Evolutionary conservation across 2,113 vertebrate genomes (phyloP).

Genomic region (Felis chaus): DNA sequence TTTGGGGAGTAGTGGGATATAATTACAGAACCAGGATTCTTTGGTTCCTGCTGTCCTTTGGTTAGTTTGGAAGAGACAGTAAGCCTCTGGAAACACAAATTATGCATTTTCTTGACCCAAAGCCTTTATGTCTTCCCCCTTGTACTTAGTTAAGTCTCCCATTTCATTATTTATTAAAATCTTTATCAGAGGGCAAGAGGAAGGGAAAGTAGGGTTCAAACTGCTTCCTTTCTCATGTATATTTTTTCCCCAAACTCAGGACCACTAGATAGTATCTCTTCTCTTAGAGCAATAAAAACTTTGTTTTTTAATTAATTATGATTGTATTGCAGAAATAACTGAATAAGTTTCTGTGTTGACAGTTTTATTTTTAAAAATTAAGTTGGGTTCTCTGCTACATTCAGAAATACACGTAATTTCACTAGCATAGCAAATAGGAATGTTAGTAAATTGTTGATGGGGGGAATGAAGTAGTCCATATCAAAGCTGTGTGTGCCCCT

Average conservation of each 20-base stretch:
- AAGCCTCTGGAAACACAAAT: not conserved
- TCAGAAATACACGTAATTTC: slow-evolving; percentile 9
- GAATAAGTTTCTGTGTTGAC: not conserved
- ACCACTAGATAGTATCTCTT: not conserved
- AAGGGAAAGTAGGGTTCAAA: not conserved
- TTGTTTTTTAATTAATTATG: not conserved
- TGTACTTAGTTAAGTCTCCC: not conserved
- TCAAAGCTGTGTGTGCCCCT: not conserved
- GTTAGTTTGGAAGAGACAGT: slow-evolving; percentile 33
- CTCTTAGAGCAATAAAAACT: not conserved
- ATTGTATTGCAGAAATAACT: slow-evolving; percentile 32
- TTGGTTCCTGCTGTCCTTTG: not conserved
- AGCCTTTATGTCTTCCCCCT: not conserved
- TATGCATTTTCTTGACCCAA: not conserved
- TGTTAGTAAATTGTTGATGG: not conserved
- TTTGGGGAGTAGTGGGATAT: not conserved
- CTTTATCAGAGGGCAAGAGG: not conserved
- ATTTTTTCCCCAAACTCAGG: not conserved
- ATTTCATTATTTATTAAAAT: slow-evolving; percentile 40
- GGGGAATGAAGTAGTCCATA: not conserved
- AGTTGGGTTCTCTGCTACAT: not conserved
- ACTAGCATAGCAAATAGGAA: not conserved
- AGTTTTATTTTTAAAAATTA: slow-evolving; percentile 23
- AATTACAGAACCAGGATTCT: not conserved
- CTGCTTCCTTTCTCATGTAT: not conserved